Percentiles rank a stretch among this genome's conserved stretches.
Conservation (phyloP, 1,140 invertebrate genomes). For the Sitobion miscanthi region DNA sequence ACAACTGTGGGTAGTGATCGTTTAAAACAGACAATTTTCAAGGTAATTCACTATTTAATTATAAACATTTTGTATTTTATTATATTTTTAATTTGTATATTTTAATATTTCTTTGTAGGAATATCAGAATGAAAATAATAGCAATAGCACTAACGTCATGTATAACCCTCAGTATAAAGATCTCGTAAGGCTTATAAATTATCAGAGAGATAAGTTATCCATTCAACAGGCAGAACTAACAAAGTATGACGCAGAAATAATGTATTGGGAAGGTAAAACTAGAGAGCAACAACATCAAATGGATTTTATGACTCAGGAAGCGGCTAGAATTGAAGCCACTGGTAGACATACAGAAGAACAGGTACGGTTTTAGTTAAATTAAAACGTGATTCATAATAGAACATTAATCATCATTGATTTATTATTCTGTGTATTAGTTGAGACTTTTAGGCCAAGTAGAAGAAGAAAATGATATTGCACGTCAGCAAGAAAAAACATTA, state of each 20-base stretch:
- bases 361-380: slow-evolving; percentile 62
- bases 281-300: slow-evolving; percentile 83
- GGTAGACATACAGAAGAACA: slow-evolving; percentile 79
- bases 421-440: slow-evolving; percentile 64
- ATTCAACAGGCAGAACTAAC: slow-evolving; percentile 87
- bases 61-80: background rate
- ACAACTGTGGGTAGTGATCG: slow-evolving; percentile 60
- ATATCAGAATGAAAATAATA: slow-evolving; percentile 62
- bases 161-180: slow-evolving; percentile 74
- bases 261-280: slow-evolving; percentile 86
- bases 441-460: slow-evolving; percentile 80
- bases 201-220: slow-evolving; percentile 86
- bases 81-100: background rate
- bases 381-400: background rate
- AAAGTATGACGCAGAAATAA: slow-evolving; percentile 89
- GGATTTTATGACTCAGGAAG: slow-evolving; percentile 82
- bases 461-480: slow-evolving; percentile 86
- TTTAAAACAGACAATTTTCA: slow-evolving; percentile 47
- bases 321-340: slow-evolving; percentile 70
- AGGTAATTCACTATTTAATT: background rate
- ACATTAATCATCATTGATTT: background rate
- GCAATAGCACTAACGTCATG: slow-evolving; percentile 60
- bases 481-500: slow-evolving; percentile 84
- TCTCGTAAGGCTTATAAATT: slow-evolving; percentile 84
- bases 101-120: slow-evolving; percentile 61